Evolutionary conservation across 30 jellyfish, hydroid and myxozoan genomes (phyloP).

Genomic region (Hydractinia echinata): DNA sequence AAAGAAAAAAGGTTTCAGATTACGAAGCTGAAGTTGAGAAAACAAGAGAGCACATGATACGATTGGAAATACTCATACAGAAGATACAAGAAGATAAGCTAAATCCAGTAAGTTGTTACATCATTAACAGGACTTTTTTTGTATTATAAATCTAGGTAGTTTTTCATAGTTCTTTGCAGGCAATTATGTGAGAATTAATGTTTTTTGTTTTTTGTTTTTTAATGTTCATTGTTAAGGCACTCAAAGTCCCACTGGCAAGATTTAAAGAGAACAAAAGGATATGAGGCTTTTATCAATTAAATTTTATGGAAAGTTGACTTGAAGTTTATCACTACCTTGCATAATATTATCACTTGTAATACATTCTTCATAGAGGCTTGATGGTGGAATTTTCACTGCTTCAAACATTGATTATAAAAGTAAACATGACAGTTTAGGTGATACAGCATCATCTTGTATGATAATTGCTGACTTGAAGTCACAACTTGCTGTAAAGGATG

Average conservation of each 20-base stretch:
- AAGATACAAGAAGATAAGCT: constrained; percentile 38
- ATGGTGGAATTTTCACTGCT: constrained; percentile 36
- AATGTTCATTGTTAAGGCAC: no score
- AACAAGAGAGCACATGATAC: constrained; percentile 32
- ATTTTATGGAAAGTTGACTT: no score
- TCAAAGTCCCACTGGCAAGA: no score
- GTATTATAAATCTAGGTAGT: no score
- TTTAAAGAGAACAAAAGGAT: no score
- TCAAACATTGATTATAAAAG: background rate
- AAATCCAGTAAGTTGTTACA: background rate
- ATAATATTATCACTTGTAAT: no score
- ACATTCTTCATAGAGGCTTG: constrained; percentile 16
- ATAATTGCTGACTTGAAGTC: constrained; percentile 56
- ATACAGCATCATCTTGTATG: constrained; percentile 3
- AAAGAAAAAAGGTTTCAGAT: constrained; percentile 16
- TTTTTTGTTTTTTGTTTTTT: no score
- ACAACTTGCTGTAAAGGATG: constrained; percentile 77
- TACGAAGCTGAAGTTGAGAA: constrained; percentile 33
- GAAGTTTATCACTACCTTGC: no score
- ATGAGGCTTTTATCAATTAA: no score
- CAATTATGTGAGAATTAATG: no score
- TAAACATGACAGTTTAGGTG: background rate
- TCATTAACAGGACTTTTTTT: no score
- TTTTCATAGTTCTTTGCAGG: no score
- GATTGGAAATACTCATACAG: constrained; percentile 46